Percentiles rank a stretch among this genome's conserved stretches.
phyloP scores from a whole-genome alignment of 2,113 vertebrate species.

The Elanoides forficatus region DNA sequence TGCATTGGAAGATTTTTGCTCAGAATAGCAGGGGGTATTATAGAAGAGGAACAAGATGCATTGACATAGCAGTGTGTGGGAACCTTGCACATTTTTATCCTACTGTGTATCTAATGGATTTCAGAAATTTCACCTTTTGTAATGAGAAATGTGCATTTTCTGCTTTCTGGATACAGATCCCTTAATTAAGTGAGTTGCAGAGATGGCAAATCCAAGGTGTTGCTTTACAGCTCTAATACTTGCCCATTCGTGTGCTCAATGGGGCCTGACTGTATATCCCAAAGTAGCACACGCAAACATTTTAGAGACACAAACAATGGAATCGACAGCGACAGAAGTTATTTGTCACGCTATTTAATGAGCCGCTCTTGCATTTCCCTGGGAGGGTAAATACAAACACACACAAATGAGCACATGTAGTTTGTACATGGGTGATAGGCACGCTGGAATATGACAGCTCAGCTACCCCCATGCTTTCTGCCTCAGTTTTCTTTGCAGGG shows the following conservation, averaged over 20 bases:
- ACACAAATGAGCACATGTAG: not conserved
- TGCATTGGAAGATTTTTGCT: constrained; percentile 13
- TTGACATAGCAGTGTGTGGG: constrained; percentile 37
- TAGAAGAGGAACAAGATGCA: constrained; percentile 18
- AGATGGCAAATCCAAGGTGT: constrained; percentile 47
- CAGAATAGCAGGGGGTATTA: constrained; percentile 28
- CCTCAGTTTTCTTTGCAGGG: constrained; percentile 9
- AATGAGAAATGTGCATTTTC: constrained; percentile 35
- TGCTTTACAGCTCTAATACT: constrained; percentile 38
- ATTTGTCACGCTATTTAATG: constrained; percentile 40
- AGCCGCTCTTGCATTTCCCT: constrained; percentile 39
- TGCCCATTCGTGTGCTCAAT: constrained; percentile 26
- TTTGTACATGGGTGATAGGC: not conserved
- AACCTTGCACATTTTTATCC: constrained; percentile 47
- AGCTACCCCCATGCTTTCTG: not conserved
- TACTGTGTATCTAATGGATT: constrained; percentile 59
- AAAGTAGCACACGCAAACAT: constrained; percentile 51
- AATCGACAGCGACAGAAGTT: constrained; percentile 12
- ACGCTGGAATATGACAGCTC: not conserved
- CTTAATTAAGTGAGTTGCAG: constrained; percentile 60
- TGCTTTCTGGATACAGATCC: constrained; percentile 39
- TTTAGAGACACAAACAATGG: constrained; percentile 41
- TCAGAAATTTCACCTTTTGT: constrained; percentile 50
- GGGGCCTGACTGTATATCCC: constrained; percentile 24
- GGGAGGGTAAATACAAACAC: constrained; percentile 8